phyloP scores from a whole-genome alignment of 1,140 invertebrate genomes.

The Atta cephalotes region DNA sequence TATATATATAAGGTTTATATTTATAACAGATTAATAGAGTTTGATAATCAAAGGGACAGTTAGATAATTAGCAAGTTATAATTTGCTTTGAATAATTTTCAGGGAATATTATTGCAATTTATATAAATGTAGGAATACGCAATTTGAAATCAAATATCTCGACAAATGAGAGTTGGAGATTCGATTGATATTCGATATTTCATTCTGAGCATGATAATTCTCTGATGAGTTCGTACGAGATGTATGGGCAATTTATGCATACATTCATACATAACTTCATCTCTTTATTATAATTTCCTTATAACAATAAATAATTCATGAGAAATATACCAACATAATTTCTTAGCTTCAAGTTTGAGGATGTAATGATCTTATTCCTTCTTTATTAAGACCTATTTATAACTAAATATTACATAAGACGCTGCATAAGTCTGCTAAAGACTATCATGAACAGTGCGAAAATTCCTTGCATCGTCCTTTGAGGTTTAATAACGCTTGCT shows the following conservation, averaged over 20 bases:
- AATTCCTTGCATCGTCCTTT: conserved; percentile 69
- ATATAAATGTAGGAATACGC: conserved; percentile 35
- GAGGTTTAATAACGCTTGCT: conserved; percentile 76
- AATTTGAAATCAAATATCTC: conserved; percentile 53
- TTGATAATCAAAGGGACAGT: conserved; percentile 8
- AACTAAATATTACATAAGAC: not conserved
- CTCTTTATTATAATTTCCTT: not conserved
- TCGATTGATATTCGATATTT: conserved; percentile 61
- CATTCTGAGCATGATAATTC: conserved; percentile 16
- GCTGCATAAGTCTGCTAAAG: not conserved
- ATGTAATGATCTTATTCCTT: not conserved
- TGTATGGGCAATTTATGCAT: not conserved
- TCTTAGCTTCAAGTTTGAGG: not conserved
- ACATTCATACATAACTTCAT: conserved; percentile 1
- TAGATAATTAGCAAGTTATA: conserved; percentile 32
- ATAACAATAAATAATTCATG: not conserved
- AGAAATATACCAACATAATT: not conserved
- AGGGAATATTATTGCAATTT: conserved; percentile 41
- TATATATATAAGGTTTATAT: not conserved
- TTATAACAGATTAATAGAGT: not conserved
- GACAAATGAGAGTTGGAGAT: conserved; percentile 12
- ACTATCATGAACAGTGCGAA: conserved; percentile 23
- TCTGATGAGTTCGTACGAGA: not conserved
- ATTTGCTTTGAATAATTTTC: conserved; percentile 48
- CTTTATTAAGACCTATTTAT: not conserved